These are phyloP conservation scores for Poeciliopsis gracilis DNA, from an alignment of 2,797 vertebrate genomes.

Conservation along the genomic window DNA sequence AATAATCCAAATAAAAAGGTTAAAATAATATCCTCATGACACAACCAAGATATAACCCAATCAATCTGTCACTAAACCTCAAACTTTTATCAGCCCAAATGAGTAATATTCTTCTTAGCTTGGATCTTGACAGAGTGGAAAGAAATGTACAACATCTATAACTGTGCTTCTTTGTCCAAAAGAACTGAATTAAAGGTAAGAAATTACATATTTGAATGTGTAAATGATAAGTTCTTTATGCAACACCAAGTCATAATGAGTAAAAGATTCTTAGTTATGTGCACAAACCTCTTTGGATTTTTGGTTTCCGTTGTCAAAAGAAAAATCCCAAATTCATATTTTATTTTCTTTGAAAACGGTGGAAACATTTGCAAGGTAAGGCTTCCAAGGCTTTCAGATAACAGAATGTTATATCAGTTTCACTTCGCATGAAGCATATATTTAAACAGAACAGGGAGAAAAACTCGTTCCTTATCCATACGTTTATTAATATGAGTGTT, in stretches of 20 bases:
- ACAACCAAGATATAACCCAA: constrained; percentile 1
- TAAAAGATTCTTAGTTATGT: not conserved
- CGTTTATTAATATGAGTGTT: constrained; percentile 15
- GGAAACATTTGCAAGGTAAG: not conserved
- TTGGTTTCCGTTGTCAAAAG: not conserved
- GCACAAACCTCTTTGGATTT: not conserved
- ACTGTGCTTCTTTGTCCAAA: constrained; percentile 2
- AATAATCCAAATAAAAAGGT: constrained; percentile 1
- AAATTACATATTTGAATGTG: not conserved
- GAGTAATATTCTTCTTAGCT: constrained; percentile 3
- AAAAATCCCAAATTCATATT: not conserved
- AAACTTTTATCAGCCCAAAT: not conserved
- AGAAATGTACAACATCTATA: constrained; percentile 20
- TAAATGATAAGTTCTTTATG: not conserved
- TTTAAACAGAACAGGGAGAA: constrained; percentile 2
- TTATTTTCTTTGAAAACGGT: constrained; percentile 4
- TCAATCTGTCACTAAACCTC: not conserved
- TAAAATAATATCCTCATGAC: not conserved
- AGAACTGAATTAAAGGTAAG: not conserved
- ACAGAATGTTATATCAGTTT: not conserved
- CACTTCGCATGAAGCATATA: not conserved
- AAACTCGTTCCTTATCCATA: constrained; percentile 1
- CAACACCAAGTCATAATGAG: not conserved
- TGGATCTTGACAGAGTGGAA: not conserved
- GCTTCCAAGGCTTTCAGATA: not conserved